Evolutionary conservation across 2,888 invertebrate genomes (phyloP), one percentile per base, ranked within the genome.

Genomic region (Drosophila fungiperda): DNA sequence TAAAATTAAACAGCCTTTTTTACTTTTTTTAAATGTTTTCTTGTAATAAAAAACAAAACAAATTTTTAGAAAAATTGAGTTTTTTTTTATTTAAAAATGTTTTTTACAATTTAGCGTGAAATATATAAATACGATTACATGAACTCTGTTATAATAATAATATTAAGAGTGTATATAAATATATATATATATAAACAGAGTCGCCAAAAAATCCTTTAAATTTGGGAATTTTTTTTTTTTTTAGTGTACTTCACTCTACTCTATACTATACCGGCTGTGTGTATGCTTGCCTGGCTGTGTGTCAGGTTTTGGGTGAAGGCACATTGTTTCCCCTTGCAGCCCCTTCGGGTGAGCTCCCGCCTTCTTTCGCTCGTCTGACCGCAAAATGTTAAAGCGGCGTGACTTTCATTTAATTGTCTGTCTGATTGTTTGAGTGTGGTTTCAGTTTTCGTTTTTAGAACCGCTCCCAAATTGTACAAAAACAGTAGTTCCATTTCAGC

Each of bases 311-410:
- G 45, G 45, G 45, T 9, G 26, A 49, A 26, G 49, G 33, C 63
- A 58, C 60, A 33, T 64, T 61, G 53, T 60, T 17, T 49, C 9
- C 49, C 17, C 45, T 23, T 12, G 15, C 29, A 11, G 7, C 6
- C 29, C 62, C 62, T 15, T 50, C 29, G 17, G 23, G 26, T 11
- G 17, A 29, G 35, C 42, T 45, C 45, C 12, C 26, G 35, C 29
- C 38, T 54, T 33, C 50, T 64, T 35, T 33, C 73, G 55, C 55
- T 55, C 40, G 57, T 29, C 40, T 29, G 69, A 85, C 89, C 85
- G 70, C 84, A 85, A 89, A 84, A 84, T 89, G 85, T 83, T 89
- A 80, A 89, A 89, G 84, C 87, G 85, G 85, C 82, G 80, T 85
- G 87, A 87, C 85, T 87, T 89, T 87, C 36, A 87, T 87, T 85